Evolutionary conservation across 2,797 vertebrate species (phyloP), one percentile per base, ranked within the genome.

Genomic region (Aldrovandia affinis): DNA sequence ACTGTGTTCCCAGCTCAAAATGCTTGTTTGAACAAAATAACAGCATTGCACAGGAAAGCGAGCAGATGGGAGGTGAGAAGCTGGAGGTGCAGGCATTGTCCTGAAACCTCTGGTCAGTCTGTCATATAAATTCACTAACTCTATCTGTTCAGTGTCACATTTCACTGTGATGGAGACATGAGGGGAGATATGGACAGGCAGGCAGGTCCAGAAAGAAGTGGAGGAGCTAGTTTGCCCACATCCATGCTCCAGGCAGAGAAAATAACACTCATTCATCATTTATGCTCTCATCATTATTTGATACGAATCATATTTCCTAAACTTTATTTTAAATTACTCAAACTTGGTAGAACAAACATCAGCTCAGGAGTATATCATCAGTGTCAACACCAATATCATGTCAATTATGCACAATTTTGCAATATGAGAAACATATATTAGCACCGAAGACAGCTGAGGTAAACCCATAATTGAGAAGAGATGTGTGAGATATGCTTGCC

Each of bases 381-480:
- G 18, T 7, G 20, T 44, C 78, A 52, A 68, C 65, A 18, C 30
- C 9, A 30, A 30, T 30, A 70, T 33, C n/a, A 65, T 1, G 36
- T 18, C 36, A 68, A 33, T 68, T 68, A 68, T 68, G 63, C 28
- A 73, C 2, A 47, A 55, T n/a, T 57, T 12, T 42, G 0, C 39
- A 44, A 39, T 63, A 8, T 54, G 25, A n/a, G 20, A 44, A 47
- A 20, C 8, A 61, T 36, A 80, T 59, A 12, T 42, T 59, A 28
- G 30, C 14, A 61, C 30, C 2, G 9, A 18, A 59, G 55, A 59
- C 55, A 61, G 36, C 55, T 14, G 36, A 30, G 18, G 28, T 52
- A 55, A 81, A 57, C 18, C 28, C 20, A 50, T 81, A 55, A 81
- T 55, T 54, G 14, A 81, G 28, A 81, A 42, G 79, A 33, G 25